Conservation (phyloP, 1,140 invertebrate genomes). For the Dysdera silvatica region DNA sequence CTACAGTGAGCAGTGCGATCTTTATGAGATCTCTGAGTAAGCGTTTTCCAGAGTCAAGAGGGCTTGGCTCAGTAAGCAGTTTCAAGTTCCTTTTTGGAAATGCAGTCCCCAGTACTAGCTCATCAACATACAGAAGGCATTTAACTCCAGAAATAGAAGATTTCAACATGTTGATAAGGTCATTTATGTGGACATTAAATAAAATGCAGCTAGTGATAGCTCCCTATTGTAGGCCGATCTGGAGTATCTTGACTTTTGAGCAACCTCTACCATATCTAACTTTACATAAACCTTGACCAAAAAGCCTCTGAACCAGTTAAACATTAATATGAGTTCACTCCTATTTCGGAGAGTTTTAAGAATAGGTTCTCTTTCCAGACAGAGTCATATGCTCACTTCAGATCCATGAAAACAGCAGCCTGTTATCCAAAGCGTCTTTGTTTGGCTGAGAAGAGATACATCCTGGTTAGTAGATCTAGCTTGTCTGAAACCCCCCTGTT, state of each 20-base stretch:
- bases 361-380: neutral
- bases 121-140: too few relatives aligned
- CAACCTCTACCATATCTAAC: too few relatives aligned
- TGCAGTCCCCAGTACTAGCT: too few relatives aligned
- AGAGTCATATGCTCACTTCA: slow-evolving; percentile 1
- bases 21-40: too few relatives aligned
- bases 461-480: neutral
- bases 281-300: too few relatives aligned
- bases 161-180: neutral
- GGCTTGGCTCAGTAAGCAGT: too few relatives aligned
- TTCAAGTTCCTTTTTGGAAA: too few relatives aligned
- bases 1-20: too few relatives aligned
- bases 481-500: neutral
- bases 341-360: neutral
- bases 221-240: neutral
- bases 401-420: neutral
- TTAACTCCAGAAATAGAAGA: too few relatives aligned
- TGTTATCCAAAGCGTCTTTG: neutral
- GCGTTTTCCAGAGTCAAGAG: too few relatives aligned
- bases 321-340: neutral
- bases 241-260: neutral
- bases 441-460: neutral
- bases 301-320: neutral
- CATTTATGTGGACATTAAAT: neutral
- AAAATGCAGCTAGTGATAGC: neutral